A percentile compares a stretch with the other conserved stretches of the same genome.
These are phyloP conservation scores for Oophaga pumilio DNA, from an alignment of 2,113 vertebrate genomes.

Conservation along the genomic window DNA sequence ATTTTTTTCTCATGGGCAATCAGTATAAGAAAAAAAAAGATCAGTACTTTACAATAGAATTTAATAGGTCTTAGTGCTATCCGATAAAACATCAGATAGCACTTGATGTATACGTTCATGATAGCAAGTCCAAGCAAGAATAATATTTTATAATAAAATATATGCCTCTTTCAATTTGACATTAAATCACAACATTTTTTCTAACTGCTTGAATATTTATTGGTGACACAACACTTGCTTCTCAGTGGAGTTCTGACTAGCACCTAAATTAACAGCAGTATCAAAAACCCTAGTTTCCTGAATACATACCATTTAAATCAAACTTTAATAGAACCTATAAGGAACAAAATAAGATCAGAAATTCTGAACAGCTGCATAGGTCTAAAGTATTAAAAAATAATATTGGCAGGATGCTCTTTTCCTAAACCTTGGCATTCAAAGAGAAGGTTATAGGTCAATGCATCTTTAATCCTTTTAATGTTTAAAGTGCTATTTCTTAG, in stretches of 20 bases:
- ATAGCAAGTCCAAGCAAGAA: no score
- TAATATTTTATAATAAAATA: neutral
- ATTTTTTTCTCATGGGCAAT: no score
- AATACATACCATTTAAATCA: neutral
- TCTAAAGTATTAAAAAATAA: neutral
- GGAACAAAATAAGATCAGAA: neutral
- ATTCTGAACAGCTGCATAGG: neutral
- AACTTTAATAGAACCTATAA: neutral
- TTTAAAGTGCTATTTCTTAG: constrained; percentile 25
- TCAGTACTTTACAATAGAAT: no score
- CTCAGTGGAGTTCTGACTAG: neutral
- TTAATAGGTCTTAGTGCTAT: no score
- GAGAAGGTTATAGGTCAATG: constrained; percentile 25
- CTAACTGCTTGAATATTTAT: neutral
- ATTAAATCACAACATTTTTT: neutral
- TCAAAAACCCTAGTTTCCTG: neutral
- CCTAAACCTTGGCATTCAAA: constrained; percentile 15
- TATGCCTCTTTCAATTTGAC: neutral
- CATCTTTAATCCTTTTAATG: constrained; percentile 32
- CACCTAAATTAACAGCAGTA: neutral
- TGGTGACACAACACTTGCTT: neutral
- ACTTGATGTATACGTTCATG: no score
- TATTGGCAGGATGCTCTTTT: neutral
- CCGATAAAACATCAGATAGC: no score
- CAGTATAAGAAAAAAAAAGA: no score